These are phyloP conservation scores for Strigamia crassipes DNA, from an alignment of 2,888 invertebrate genomes.

Conservation along the genomic window DNA sequence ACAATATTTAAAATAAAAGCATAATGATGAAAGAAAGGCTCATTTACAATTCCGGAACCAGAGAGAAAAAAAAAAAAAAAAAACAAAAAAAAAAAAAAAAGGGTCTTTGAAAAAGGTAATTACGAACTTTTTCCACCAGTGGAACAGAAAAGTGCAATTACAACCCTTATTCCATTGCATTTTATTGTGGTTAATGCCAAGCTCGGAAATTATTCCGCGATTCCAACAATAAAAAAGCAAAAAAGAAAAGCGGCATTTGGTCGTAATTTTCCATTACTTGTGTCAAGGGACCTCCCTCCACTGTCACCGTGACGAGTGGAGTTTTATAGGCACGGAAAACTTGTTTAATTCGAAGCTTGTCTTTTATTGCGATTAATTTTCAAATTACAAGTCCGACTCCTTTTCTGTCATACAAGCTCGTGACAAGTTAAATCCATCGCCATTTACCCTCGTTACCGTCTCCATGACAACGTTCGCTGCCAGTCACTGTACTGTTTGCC, in stretches of 20 bases:
- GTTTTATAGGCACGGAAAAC: not conserved
- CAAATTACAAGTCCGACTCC: conserved; percentile 14
- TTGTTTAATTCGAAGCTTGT: conserved; percentile 30
- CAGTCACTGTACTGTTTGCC: conserved; percentile 11
- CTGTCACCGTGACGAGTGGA: not conserved
- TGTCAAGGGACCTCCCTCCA: conserved; percentile 17
- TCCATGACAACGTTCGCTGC: not conserved
- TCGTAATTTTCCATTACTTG: conserved; percentile 23
- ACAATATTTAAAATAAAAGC: no score
- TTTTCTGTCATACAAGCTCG: conserved; percentile 15
- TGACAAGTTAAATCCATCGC: conserved; percentile 26
- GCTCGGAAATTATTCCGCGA: not conserved
- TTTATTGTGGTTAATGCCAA: conserved; percentile 26
- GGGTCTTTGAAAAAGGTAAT: not conserved
- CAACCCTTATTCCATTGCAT: conserved; percentile 21
- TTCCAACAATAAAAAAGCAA: not conserved
- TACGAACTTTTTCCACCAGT: conserved; percentile 2
- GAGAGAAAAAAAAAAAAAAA: not conserved
- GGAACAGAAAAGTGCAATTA: conserved; percentile 5
- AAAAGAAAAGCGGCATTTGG: conserved; percentile 1
- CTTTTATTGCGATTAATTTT: conserved; percentile 30
- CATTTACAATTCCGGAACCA: no score
- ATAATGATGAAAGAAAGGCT: no score
- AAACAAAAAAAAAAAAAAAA: not conserved
- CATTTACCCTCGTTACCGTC: conserved; percentile 23